A percentile compares a stretch with the other conserved stretches of the same genome.
phyloP scores from a whole-genome alignment of 2,888 invertebrate species.

The Pseudococcus viburni region DNA sequence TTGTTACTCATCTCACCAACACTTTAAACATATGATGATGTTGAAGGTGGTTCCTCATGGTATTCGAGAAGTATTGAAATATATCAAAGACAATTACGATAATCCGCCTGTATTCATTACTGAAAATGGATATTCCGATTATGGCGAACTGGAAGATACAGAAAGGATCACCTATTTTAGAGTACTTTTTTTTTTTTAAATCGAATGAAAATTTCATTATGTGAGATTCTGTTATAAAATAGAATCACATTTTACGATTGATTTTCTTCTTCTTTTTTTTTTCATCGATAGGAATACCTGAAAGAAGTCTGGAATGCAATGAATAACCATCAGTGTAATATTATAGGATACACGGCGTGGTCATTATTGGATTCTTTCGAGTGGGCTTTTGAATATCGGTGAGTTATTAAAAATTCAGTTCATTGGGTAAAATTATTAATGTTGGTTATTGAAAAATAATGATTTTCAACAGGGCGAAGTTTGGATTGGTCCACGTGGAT shows the following conservation, averaged over 20 bases:
- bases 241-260: too few relatives aligned
- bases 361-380: conserved; percentile 88
- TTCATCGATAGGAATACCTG: conserved; percentile 13
- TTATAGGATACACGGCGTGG: conserved; percentile 82
- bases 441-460: background rate
- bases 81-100: conserved; percentile 71
- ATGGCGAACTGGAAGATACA: conserved; percentile 70
- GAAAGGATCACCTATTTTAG: conserved; percentile 67
- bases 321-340: conserved; percentile 74
- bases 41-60: conserved; percentile 73
- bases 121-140: conserved; percentile 72
- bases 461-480: conserved; percentile 70
- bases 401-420: conserved; percentile 69
- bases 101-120: conserved; percentile 70
- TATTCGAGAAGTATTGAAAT: conserved; percentile 71
- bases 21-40: background rate
- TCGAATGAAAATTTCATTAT: too few relatives aligned
- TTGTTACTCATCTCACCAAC: too few relatives aligned
- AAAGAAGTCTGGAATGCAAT: conserved; percentile 72
- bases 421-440: too few relatives aligned
- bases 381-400: conserved; percentile 83
- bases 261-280: background rate
- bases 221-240: too few relatives aligned
- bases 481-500: conserved; percentile 82
- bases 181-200: too few relatives aligned